Evolutionary conservation across 2,797 vertebrate genomes (phyloP).

Genomic region (Enteromius fasciolatus): DNA sequence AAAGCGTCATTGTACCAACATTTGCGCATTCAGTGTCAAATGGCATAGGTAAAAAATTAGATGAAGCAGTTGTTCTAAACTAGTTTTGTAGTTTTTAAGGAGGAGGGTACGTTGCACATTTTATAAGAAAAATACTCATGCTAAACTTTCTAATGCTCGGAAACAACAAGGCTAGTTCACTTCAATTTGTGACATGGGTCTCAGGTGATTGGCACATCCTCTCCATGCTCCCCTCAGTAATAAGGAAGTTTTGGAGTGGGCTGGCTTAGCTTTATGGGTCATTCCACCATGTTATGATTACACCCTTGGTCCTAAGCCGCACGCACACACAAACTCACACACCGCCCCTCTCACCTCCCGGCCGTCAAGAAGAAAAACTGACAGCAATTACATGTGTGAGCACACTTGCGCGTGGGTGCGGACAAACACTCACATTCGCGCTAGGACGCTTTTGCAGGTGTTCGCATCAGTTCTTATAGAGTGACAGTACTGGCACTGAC

Average conservation of each 20-base stretch:
- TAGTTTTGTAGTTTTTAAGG: neutral
- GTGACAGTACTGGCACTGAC: slow-evolving; percentile 28
- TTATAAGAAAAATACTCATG: no score
- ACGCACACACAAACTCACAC: neutral
- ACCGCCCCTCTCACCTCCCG: slow-evolving; percentile 8
- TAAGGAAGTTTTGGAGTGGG: neutral
- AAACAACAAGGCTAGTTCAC: neutral
- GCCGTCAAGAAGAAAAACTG: slow-evolving; percentile 35
- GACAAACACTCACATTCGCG: slow-evolving; percentile 32
- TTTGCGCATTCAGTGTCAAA: no score
- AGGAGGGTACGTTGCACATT: neutral
- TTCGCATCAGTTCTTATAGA: slow-evolving; percentile 30
- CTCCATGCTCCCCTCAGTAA: slow-evolving; percentile 1
- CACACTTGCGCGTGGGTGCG: slow-evolving; percentile 16
- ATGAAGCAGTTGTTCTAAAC: neutral
- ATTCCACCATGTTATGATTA: slow-evolving; percentile 39
- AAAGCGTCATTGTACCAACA: no score
- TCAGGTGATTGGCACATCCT: slow-evolving; percentile 24
- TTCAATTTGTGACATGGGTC: neutral
- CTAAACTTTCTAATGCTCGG: no score
- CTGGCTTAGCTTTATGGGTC: slow-evolving; percentile 31
- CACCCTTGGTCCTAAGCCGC: slow-evolving; percentile 7
- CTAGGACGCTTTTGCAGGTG: slow-evolving; percentile 22
- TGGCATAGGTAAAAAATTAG: neutral
- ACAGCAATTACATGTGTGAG: slow-evolving; percentile 46